Percentiles rank a stretch among this genome's conserved stretches.
phyloP scores from a whole-genome alignment of 1,140 invertebrate species.

The Ganaspis sp. region DNA sequence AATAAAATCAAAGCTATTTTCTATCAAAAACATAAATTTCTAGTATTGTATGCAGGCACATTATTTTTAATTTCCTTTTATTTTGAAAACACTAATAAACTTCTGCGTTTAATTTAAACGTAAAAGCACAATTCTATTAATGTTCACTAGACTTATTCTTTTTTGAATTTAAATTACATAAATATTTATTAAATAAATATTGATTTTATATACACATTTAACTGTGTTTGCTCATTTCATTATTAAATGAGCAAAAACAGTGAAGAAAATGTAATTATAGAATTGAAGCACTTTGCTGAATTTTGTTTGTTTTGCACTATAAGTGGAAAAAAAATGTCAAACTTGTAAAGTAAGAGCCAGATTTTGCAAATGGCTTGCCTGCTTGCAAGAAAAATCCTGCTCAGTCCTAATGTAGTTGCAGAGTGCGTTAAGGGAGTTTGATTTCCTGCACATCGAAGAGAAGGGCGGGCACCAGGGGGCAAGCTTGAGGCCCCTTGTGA shows the following conservation, averaged over 20 bases:
- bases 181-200: too few species aligned
- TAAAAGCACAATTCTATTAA: too few species aligned
- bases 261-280: too few species aligned
- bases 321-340: neutral
- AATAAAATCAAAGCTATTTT: neutral
- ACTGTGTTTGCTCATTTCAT: neutral
- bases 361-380: constrained; percentile 28
- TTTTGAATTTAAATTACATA: too few species aligned
- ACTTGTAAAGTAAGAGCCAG: constrained; percentile 28
- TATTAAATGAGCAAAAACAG: too few species aligned
- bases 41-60: neutral
- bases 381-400: constrained; percentile 29
- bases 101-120: too few species aligned
- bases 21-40: neutral
- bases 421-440: constrained; percentile 90
- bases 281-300: too few species aligned
- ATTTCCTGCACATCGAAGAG: constrained; percentile 89
- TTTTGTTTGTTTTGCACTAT: neutral
- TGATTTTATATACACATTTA: too few species aligned
- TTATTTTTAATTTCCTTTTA: neutral
- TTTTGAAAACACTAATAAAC: neutral
- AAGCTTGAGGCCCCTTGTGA: constrained; percentile 74
- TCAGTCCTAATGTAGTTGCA: constrained; percentile 81
- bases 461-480: constrained; percentile 77
- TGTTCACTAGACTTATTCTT: neutral